A percentile compares a stretch with the other conserved stretches of the same genome.
These are phyloP conservation scores for Hoplias malabaricus DNA, from an alignment of 2,113 vertebrate genomes.

Conservation along the genomic window DNA sequence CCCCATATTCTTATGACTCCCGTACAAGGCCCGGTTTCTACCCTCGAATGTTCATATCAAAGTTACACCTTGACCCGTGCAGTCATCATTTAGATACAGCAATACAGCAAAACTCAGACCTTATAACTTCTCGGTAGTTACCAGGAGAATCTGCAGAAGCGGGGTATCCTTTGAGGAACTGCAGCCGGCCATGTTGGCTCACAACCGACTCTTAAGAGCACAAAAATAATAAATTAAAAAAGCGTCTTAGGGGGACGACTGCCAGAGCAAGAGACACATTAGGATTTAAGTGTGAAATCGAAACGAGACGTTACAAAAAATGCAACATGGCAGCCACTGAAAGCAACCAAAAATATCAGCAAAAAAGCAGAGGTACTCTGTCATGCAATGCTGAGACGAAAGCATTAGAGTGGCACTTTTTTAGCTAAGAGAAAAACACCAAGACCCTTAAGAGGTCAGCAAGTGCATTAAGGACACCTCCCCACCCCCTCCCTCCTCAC, in stretches of 20 bases:
- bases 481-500: background rate
- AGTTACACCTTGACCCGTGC: too few relatives aligned
- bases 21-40: too few relatives aligned
- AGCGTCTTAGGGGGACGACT: too few relatives aligned
- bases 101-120: too few relatives aligned
- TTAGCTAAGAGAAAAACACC: constrained; percentile 24
- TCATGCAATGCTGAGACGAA: constrained; percentile 11
- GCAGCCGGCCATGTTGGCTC: background rate
- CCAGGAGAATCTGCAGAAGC: background rate
- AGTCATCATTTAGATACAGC: too few relatives aligned
- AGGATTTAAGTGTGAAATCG: background rate
- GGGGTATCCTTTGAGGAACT: background rate
- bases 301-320: background rate
- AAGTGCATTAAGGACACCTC: constrained; percentile 48
- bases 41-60: too few relatives aligned
- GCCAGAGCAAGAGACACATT: background rate
- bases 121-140: too few relatives aligned
- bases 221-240: background rate
- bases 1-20: too few relatives aligned
- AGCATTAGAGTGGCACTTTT: constrained; percentile 6
- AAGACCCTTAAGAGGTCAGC: constrained; percentile 69
- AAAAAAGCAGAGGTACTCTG: background rate
- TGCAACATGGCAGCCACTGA: background rate
- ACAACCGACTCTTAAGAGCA: background rate
- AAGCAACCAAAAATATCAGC: background rate